These are phyloP conservation scores for Acrobasis repandana DNA, from an alignment of 2,888 invertebrate species.

Conservation along the genomic window DNA sequence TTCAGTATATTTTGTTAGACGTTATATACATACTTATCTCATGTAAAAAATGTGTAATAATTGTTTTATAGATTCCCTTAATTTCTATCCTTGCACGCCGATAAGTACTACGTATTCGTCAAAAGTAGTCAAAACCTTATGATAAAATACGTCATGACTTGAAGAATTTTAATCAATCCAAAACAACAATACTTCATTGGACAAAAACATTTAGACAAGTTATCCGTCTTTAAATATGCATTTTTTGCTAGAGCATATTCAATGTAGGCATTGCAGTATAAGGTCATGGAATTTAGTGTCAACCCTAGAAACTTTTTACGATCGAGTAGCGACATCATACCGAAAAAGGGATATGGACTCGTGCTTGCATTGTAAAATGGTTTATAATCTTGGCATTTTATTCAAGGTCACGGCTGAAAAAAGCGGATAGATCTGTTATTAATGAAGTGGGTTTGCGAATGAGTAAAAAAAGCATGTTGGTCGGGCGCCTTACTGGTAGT, in stretches of 20 bases:
- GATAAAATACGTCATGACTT: background rate
- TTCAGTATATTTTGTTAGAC: no score
- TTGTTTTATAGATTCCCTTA: no score
- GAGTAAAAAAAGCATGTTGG: slow-evolving; percentile 67
- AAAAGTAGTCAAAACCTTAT: background rate
- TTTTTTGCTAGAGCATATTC: slow-evolving; percentile 62
- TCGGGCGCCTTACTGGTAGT: slow-evolving; percentile 71
- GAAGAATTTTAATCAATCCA: slow-evolving; percentile 15
- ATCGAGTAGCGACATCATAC: slow-evolving; percentile 62
- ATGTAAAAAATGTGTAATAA: no score
- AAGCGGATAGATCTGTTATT: slow-evolving; percentile 54
- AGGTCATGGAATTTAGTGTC: slow-evolving; percentile 68
- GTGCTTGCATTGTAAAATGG: slow-evolving; percentile 64
- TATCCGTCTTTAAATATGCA: slow-evolving; percentile 44
- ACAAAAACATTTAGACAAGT: slow-evolving; percentile 56
- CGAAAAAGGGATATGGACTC: slow-evolving; percentile 71
- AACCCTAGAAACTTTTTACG: slow-evolving; percentile 60
- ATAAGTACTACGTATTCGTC: background rate
- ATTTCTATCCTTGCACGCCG: no score
- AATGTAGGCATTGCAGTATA: slow-evolving; percentile 74
- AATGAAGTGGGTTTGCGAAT: slow-evolving; percentile 63
- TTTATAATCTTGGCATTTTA: slow-evolving; percentile 69
- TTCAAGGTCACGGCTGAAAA: slow-evolving; percentile 59
- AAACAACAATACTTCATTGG: slow-evolving; percentile 32
- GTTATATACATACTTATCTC: no score